Conservation (phyloP, 2,797 vertebrate species). For the Cetoscarus ocellatus region DNA sequence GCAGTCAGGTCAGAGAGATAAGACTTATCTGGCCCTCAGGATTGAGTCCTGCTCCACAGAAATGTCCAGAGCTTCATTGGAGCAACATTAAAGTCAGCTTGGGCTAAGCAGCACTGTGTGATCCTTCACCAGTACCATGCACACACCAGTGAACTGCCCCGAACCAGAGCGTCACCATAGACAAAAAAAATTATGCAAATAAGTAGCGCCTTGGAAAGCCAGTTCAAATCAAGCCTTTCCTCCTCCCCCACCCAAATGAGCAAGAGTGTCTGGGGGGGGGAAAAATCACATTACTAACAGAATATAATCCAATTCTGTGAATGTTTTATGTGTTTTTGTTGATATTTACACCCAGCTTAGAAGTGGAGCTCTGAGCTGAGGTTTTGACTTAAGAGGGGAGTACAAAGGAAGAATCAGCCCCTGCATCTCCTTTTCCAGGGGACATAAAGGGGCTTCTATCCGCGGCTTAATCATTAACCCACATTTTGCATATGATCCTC, state of each 20-base stretch:
- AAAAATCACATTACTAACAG: constrained; percentile 48
- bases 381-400: constrained; percentile 26
- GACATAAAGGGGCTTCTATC: constrained; percentile 73
- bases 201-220: constrained; percentile 85
- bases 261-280: constrained; percentile 48
- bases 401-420: constrained; percentile 66
- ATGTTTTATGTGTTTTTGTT: constrained; percentile 49
- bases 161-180: constrained; percentile 92
- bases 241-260: constrained; percentile 77
- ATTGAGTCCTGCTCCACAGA: constrained; percentile 83
- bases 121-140: constrained; percentile 82
- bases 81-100: constrained; percentile 86
- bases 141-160: constrained; percentile 88
- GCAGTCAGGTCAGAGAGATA: constrained; percentile 84
- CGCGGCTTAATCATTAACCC: constrained; percentile 78
- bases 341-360: constrained; percentile 47
- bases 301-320: constrained; percentile 20
- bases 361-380: constrained; percentile 41
- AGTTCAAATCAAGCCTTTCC: constrained; percentile 79
- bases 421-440: constrained; percentile 69
- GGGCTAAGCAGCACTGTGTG: constrained; percentile 82
- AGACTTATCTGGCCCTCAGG: constrained; percentile 82
- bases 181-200: constrained; percentile 99
- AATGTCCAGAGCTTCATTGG: constrained; percentile 87
- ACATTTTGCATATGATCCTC: constrained; percentile 44